Evolutionary conservation across 2,113 vertebrate genomes (phyloP).

Genomic region (Emydocephalus ijimae): DNA sequence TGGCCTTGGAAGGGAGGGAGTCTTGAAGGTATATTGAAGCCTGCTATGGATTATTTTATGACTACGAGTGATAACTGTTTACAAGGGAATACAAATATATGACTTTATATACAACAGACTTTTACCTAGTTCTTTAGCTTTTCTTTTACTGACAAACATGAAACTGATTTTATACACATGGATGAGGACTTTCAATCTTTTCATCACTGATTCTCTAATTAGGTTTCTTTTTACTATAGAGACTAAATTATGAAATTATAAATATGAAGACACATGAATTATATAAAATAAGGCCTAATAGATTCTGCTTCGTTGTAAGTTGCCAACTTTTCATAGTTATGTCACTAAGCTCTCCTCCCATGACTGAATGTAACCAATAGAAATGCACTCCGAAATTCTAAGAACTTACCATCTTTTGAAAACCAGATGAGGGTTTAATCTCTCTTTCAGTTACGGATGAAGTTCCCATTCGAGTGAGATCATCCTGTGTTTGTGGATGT

Average conservation of each 20-base stretch:
- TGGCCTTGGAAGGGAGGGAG: background rate
- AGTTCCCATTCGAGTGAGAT: background rate
- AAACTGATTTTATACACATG: background rate
- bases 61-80: background rate
- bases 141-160: background rate
- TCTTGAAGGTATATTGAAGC: background rate
- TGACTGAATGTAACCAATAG: background rate
- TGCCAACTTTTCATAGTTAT: background rate
- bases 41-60: background rate
- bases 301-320: background rate
- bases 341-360: background rate
- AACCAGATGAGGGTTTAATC: background rate
- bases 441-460: background rate
- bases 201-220: background rate
- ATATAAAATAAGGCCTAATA: background rate
- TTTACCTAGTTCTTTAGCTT: background rate
- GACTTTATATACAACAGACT: background rate
- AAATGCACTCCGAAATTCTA: background rate
- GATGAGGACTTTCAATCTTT: background rate
- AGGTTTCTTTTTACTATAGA: background rate
- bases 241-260: background rate
- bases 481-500: background rate
- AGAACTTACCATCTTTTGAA: background rate
- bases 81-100: background rate
- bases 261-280: background rate